These are phyloP conservation scores for Pristionchus mayeri DNA, from an alignment of 2,888 invertebrate genomes.

Conservation along the genomic window DNA sequence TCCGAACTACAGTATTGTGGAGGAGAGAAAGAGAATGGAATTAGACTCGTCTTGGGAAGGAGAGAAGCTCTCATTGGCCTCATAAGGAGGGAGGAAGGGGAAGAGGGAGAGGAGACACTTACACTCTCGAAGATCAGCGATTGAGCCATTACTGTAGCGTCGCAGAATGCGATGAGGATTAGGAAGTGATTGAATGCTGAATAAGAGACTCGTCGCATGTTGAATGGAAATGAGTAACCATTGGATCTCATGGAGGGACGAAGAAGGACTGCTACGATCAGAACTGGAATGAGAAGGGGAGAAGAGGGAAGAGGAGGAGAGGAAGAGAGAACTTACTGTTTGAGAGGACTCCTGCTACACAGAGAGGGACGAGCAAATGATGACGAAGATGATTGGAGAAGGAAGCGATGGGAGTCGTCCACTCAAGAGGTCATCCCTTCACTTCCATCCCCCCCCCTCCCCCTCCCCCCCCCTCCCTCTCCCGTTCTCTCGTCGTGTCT, in stretches of 20 bases:
- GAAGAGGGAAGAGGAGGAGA: neutral
- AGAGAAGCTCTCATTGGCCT: neutral
- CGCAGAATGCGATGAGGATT: slow-evolving; percentile 74
- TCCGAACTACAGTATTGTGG: too few species aligned
- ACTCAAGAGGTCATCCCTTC: neutral
- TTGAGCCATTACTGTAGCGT: slow-evolving; percentile 72
- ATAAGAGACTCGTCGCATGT: too few species aligned
- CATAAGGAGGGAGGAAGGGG: slow-evolving; percentile 7
- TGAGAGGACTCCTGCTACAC: slow-evolving; percentile 72
- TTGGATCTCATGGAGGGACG: slow-evolving; percentile 67
- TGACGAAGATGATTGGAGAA: slow-evolving; percentile 57
- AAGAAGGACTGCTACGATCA: slow-evolving; percentile 53
- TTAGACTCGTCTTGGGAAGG: neutral
- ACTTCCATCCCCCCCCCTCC: neutral
- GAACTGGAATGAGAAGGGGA: neutral
- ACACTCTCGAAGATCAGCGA: slow-evolving; percentile 73
- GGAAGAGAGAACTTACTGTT: slow-evolving; percentile 52
- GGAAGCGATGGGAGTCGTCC: neutral
- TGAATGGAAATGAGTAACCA: too few species aligned
- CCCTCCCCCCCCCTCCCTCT: neutral
- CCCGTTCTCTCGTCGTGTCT: neutral
- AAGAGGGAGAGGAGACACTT: neutral
- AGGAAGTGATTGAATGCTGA: slow-evolving; percentile 76
- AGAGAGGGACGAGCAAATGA: slow-evolving; percentile 67
- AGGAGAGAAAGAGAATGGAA: neutral